Conservation (phyloP, 2,888 invertebrate genomes). For the Artemia sp. region DNA sequence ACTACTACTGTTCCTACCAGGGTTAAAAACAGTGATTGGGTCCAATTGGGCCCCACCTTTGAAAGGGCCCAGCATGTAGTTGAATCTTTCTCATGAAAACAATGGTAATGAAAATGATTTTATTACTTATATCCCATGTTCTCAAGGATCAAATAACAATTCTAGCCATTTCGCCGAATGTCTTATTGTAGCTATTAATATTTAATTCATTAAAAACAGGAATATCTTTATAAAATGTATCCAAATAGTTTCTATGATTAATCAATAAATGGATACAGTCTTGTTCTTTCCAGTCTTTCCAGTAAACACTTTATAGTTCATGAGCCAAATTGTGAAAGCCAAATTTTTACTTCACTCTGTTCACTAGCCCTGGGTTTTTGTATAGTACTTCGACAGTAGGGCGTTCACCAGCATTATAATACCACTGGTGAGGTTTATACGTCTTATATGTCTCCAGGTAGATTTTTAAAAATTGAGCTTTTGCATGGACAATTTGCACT, state of each 20-base stretch:
- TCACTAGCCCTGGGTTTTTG: conserved; percentile 27
- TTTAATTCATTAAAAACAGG: conserved; percentile 26
- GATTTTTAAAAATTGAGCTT: conserved; percentile 29
- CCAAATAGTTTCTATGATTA: conserved; percentile 23
- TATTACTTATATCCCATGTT: not conserved
- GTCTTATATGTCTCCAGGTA: conserved; percentile 30
- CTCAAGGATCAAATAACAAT: not conserved
- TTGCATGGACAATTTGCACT: conserved; percentile 29
- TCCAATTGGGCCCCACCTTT: no score
- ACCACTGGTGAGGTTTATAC: conserved; percentile 26
- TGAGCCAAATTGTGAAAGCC: conserved; percentile 25
- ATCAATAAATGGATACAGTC: conserved; percentile 23
- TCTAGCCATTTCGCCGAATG: conserved; percentile 25
- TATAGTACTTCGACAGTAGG: conserved; percentile 28
- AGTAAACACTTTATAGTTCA: conserved; percentile 19
- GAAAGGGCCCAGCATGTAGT: no score
- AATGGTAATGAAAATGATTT: no score
- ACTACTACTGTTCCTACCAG: no score
- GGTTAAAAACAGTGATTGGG: no score
- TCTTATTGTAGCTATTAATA: conserved; percentile 26
- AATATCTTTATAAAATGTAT: conserved; percentile 20
- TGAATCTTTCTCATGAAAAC: no score
- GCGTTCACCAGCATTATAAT: conserved; percentile 30
- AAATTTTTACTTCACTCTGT: conserved; percentile 27
- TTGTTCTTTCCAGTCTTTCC: conserved; percentile 21